Base-by-base conservation (phyloP, 2,113 vertebrate species). In the Corydoras sp. region DNA sequence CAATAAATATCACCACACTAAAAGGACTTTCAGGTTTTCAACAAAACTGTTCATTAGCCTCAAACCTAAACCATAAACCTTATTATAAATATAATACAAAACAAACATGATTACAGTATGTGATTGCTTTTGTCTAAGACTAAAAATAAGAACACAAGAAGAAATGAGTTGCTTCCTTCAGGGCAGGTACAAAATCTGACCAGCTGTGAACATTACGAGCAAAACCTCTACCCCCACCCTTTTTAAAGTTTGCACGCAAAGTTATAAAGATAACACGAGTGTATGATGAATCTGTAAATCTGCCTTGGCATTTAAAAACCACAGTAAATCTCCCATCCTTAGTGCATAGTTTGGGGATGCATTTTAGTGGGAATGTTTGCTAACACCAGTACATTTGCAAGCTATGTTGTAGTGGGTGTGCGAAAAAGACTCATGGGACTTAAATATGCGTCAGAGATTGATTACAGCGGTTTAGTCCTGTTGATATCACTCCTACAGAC, bases 181-280 rank as follows among this genome's bases (percentile, higher is more conserved):
- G 56, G 56, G 9, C 6, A n/a, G 12, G 24, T 51, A 69, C 56
- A 55, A 60, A 65, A 73, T 73, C 61, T 65, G 54, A 71, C 55
- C 43, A 65, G 50, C 63, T 73, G 71, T 31, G 51, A 62, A 31
- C 24, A 56, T 65, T 59, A 58, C 11, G 30, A 59, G 6, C 13
- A 5, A 48, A 49, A 15, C 62, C 65, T 10, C 51, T 11, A 32
- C 24, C 10, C 55, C 43, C 43, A 35, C 53, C 54, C 30, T 24
- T 10, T 11, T 64, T 54, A 58, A 65, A 58, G 53, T 56, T 15
- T 68, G 50, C 31, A 62, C 51, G 56, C 48, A 60, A 55, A 29
- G 43, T 15, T 53, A 51, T 29, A 29, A 58, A 72, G n/a, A 48
- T 60, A 67, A 43, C 48, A 54, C 50, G 68, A n/a, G 4, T 14